Evolutionary conservation across 2,113 vertebrate genomes (phyloP).

Genomic region (Meles meles): DNA sequence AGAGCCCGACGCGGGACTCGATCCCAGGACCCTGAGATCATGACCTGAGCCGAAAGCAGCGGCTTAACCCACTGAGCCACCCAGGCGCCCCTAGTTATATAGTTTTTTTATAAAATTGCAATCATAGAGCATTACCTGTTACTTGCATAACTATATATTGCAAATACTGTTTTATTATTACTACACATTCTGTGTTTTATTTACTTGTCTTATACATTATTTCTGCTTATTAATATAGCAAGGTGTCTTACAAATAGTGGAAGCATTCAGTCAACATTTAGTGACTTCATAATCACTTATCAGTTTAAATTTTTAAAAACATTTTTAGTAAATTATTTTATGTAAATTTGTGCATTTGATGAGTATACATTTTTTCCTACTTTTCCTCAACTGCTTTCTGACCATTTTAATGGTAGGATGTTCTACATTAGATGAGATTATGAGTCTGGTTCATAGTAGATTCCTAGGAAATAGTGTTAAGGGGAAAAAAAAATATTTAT

Average conservation of each 20-base stretch:
- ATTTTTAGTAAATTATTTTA: not conserved
- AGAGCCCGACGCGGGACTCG: too few relatives aligned
- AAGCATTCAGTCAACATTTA: not conserved
- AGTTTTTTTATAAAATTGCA: not conserved
- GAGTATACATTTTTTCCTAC: not conserved
- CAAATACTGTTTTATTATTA: not conserved
- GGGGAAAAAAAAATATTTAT: not conserved
- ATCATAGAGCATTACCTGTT: not conserved
- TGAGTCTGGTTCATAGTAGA: not conserved
- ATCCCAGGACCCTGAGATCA: too few relatives aligned
- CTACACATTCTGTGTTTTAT: not conserved
- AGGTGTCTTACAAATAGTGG: not conserved
- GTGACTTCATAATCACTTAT: not conserved
- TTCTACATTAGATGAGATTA: not conserved
- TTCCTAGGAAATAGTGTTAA: not conserved
- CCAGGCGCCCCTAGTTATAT: not conserved
- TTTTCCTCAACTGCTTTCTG: not conserved
- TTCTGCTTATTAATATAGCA: not conserved
- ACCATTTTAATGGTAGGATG: not conserved
- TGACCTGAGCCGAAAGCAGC: too few relatives aligned
- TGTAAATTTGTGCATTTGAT: not conserved
- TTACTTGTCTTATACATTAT: not conserved
- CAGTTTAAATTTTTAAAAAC: not conserved
- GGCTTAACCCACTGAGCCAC: too few relatives aligned
- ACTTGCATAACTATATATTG: not conserved